These are phyloP conservation scores for Gryllus longicercus DNA, from an alignment of 2,888 invertebrate species.

Conservation along the genomic window DNA sequence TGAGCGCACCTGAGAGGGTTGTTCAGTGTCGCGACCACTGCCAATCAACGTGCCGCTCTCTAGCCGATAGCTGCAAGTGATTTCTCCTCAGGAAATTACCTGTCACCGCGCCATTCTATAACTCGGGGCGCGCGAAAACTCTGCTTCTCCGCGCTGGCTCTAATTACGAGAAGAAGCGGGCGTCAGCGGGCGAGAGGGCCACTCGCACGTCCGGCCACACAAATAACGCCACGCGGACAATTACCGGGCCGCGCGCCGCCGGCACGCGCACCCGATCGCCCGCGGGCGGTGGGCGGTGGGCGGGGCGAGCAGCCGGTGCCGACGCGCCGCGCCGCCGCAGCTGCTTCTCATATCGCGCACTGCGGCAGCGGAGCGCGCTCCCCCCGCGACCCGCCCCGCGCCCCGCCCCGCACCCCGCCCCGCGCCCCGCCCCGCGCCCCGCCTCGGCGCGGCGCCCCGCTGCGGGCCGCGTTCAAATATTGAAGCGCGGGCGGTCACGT, in stretches of 20 bases:
- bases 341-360: constrained; percentile 2
- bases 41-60: not conserved
- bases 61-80: not conserved
- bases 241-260: not conserved
- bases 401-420: not conserved
- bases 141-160: not conserved
- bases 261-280: not conserved
- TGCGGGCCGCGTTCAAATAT: constrained; percentile 3
- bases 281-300: not conserved
- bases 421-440: not conserved
- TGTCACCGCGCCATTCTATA: not conserved
- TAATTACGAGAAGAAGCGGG: not conserved
- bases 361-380: constrained; percentile 17
- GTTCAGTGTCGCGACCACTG: not conserved
- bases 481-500: constrained; percentile 20
- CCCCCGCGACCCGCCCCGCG: not conserved
- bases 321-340: constrained; percentile 3
- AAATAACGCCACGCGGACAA: not conserved
- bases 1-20: too few relatives aligned
- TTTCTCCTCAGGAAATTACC: not conserved
- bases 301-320: constrained; percentile 21
- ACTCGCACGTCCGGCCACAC: not conserved
- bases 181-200: too few relatives aligned
- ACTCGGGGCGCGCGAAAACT: not conserved
- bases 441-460: not conserved